Base-by-base conservation (phyloP, 2,113 vertebrate genomes). In the Melospiza melodia region DNA sequence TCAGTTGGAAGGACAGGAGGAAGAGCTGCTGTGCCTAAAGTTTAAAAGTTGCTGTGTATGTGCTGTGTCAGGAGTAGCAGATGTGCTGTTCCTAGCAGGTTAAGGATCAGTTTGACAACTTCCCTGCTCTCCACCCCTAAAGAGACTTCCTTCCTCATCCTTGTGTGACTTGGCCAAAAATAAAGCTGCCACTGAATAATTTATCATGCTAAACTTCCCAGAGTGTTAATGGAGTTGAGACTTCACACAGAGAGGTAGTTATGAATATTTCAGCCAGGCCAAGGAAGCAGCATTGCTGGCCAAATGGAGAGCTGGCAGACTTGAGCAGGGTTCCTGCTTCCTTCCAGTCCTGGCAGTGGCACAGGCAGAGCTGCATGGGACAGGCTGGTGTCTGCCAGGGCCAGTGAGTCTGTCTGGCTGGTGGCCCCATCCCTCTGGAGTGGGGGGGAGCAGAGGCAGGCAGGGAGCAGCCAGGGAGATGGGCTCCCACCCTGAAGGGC, bases 261-360 rank as follows among this genome's bases (percentile, higher is more conserved):
- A 94, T 89, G 91, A 97, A 94, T 97, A 92, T 97, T 97, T 97
- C 84, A 96, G 58, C 28, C 62, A 51, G 87, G 72, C 75, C 58
- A 41, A 10, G 59, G 59, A 49, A 65, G 71, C n/a, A 24, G 76
- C 58, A 39, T 27, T 94, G 73, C 88, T 85, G 84, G 49, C 43
- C 3, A 0, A 37, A 37, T 23, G 63, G 94, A 73, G 71, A 91
- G n/a, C 76, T 93, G 88, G 28, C 46, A 68, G 17, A 71, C 79
- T 28, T 5, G 1, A 76, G 66, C 58, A 43, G 58, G 7, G 30
- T 43, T 88, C 4, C 1, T 93, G 52, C 44, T 89, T 81, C 44
- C 31, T 65, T 87, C 1, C 5, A 72, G 46, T 57, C 39, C 41
- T 61, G 69, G 41, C 82, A 55, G 39, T n/a, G 49, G 49, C 15